Evolutionary conservation across 2,888 invertebrate genomes (phyloP), one percentile per base, ranked within the genome.

Genomic region (Drosophila rubida): DNA sequence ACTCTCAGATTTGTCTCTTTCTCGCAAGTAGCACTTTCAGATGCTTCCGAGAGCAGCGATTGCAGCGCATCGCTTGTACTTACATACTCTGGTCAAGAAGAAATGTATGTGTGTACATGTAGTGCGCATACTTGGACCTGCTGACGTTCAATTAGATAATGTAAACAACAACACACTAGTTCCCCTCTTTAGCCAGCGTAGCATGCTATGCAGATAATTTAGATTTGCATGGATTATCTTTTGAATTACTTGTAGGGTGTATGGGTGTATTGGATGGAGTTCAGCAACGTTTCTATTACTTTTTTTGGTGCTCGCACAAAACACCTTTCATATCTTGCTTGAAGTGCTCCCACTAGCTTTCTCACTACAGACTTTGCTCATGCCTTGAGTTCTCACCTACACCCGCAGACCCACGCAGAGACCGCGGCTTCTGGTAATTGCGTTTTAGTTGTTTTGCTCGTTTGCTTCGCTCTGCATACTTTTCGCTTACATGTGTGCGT

Each of bases 391-490:
- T 55, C 44, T 19, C 27, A 23, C 57, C 32, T 22, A 37, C 72
- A 49, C 46, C 16, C 27, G 22, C 41, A 55, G 14, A 35, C 11
- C 5, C 16, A n/a, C 16, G 19, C 27, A 4, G n/a, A 9, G 5
- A 0, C 48, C 22, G 50, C 62, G 54, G 53, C n/a, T n/a, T n/a
- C 59, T 63, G 37, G 41, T 77, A 81, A 84, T 88, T 86, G 69
- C 80, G 80, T 82, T 73, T 88, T 83, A 82, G 87, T 83, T 82
- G 82, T 88, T 88, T 82, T 82, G 82, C 88, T 82, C 83, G 80
- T 83, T 73, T 79, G 77, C 42, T 82, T 86, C 76, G 87, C 66
- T 79, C 62, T 39, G 62, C 58, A 73, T 81, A 84, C 75, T 78
- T 81, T 73, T 53, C 46, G 30, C 39, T 42, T 35, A 32, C 37